Evolutionary conservation across 1,140 invertebrate species (phyloP), one percentile per base, ranked within the genome.

Genomic region (Lepidurus couesii): DNA sequence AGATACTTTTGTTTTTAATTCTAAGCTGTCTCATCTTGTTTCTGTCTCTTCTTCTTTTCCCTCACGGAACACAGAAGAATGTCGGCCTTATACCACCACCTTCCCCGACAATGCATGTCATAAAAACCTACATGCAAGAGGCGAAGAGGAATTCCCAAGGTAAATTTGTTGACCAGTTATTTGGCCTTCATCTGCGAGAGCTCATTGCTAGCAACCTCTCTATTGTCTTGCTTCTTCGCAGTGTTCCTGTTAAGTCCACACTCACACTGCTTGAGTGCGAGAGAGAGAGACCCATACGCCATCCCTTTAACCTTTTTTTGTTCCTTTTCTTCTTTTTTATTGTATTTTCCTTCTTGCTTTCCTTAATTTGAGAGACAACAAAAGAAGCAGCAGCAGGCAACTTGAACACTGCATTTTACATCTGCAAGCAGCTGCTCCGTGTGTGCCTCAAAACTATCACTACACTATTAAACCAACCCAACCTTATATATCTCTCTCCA

Each of bases 121-220:
- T 65, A 11, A 65, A 65, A 65, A 65, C 34, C 34, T 34, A 34
- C 16, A 65, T 7, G 13, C 9, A n/a, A 65, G 7, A 65, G 6
- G 13, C 21, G 53, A 65, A 65, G 53, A 65, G 53, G n/a, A 65
- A 65, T 65, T 65, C 13, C 53, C 53, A 65, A 65, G 53, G 53
- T 65, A 65, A 65, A 65, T 65, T 65, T 65, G 53, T 65, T 65
- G 53, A 65, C 53, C 53, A 65, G 53, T 65, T 65, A 65, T 65
- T 65, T 65, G 53, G 53, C 53, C 53, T 65, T 65, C 53, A 65
- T 65, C 53, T 65, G 21, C 34, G 53, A 13, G 53, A 65, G 53
- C 53, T 65, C 53, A 65, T 65, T 65, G 53, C 53, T 65, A 65
- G 53, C 53, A 65, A 65, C 53, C n/a, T 65, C 53, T 65, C 53